A percentile compares a stretch with the other conserved stretches of the same genome.
These are phyloP conservation scores for Epinephelus coioides DNA, from an alignment of 2,797 vertebrate species.

Conservation along the genomic window DNA sequence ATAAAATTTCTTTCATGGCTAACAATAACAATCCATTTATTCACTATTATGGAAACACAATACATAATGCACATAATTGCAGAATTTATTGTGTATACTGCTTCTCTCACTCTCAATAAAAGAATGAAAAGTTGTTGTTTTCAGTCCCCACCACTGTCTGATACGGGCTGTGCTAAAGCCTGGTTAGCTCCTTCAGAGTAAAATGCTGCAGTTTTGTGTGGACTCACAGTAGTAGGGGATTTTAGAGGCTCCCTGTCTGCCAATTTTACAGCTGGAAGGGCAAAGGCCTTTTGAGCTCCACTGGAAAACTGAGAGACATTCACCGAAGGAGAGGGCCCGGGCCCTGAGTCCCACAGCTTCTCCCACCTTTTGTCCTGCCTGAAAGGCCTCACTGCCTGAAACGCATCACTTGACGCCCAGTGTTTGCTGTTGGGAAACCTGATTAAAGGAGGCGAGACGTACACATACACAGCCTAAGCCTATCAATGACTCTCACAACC, in stretches of 20 bases:
- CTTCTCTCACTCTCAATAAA: neutral
- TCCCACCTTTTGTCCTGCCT: conserved; percentile 86
- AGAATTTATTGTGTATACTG: neutral
- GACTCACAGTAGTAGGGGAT: conserved; percentile 75
- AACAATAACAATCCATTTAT: neutral
- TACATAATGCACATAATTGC: neutral
- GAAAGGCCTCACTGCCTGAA: conserved; percentile 84
- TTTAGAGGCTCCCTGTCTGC: conserved; percentile 81
- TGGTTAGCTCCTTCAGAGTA: conserved; percentile 74
- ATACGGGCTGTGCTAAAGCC: conserved; percentile 39
- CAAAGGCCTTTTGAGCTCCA: conserved; percentile 84
- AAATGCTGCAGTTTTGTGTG: conserved; percentile 80
- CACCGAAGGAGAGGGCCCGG: conserved; percentile 76
- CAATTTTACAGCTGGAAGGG: conserved; percentile 88
- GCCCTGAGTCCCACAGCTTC: conserved; percentile 81
- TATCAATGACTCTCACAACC: conserved; percentile 85
- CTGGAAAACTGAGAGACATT: conserved; percentile 84
- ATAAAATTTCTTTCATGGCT: neutral
- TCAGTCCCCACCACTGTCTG: conserved; percentile 29
- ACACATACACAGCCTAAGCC: conserved; percentile 84
- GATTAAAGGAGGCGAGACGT: conserved; percentile 84
- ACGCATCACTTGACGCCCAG: conserved; percentile 85
- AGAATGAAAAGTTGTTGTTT: conserved; percentile 30
- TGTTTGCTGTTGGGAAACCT: conserved; percentile 85
- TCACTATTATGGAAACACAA: neutral